Evolutionary conservation across 2,888 invertebrate genomes (phyloP).

Genomic region (Conistra vaccinii): DNA sequence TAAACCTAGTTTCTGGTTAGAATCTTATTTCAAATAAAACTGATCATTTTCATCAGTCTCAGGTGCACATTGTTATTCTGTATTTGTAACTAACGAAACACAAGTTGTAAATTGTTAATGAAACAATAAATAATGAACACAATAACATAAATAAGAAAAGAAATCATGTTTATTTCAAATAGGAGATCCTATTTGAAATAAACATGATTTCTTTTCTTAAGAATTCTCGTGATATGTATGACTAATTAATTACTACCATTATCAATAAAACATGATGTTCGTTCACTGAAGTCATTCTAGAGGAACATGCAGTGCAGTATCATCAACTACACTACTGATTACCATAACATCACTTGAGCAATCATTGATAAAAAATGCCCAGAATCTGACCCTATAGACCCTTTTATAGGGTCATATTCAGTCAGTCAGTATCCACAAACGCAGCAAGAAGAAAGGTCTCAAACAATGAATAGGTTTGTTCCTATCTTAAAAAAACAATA

Average conservation of each 20-base stretch:
- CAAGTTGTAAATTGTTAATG: too few relatives aligned
- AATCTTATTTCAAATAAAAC: constrained; percentile 1
- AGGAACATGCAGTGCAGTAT: neutral
- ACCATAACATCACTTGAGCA: neutral
- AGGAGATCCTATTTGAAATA: neutral
- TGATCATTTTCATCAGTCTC: neutral
- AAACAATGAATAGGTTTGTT: too few relatives aligned
- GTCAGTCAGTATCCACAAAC: too few relatives aligned
- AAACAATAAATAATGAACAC: neutral
- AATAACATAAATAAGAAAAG: too few relatives aligned
- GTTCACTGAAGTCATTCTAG: neutral
- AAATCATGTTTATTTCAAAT: too few relatives aligned
- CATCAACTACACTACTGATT: neutral
- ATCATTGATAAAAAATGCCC: neutral
- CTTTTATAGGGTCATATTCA: too few relatives aligned
- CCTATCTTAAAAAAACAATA: too few relatives aligned
- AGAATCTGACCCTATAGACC: neutral
- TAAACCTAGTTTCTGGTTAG: neutral
- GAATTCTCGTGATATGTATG: neutral
- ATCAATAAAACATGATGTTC: constrained; percentile 22
- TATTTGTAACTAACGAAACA: too few relatives aligned
- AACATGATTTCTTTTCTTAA: neutral
- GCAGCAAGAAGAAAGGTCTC: neutral
- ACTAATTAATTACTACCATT: neutral
- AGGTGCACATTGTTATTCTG: neutral